Conservation (phyloP, 2,888 invertebrate genomes). For the Lepidonotus clava region DNA sequence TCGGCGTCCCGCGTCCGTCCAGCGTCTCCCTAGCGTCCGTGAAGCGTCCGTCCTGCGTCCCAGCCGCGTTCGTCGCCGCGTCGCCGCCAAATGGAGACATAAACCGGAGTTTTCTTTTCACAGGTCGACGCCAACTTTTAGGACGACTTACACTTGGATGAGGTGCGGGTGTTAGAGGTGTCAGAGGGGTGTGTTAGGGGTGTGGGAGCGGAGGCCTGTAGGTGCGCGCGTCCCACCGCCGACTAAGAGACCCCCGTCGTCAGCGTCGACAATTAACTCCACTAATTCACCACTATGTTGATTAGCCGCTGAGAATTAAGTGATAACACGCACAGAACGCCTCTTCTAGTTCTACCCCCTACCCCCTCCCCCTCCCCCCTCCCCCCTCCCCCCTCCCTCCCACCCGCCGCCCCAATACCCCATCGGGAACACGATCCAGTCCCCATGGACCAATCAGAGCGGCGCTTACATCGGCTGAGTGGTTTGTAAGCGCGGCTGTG, state of each 20-base stretch:
- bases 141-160: too few relatives aligned
- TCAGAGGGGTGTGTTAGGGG: background rate
- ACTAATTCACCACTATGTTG: slow-evolving; percentile 35
- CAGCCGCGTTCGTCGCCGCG: too few relatives aligned
- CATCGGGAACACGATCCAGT: background rate
- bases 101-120: too few relatives aligned
- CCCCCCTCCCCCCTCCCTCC: background rate
- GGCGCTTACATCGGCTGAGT: background rate
- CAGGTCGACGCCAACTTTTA: too few relatives aligned
- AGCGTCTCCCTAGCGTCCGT: too few relatives aligned
- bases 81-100: too few relatives aligned
- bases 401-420: background rate
- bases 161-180: background rate
- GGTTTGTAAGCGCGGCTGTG: background rate
- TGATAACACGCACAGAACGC: slow-evolving; percentile 19
- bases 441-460: slow-evolving; percentile 39
- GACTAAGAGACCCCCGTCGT: background rate
- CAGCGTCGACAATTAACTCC: background rate
- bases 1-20: too few relatives aligned
- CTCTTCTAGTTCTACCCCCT: too few relatives aligned
- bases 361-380: slow-evolving; percentile 3
- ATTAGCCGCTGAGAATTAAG: slow-evolving; percentile 20
- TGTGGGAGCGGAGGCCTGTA: background rate
- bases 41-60: too few relatives aligned
- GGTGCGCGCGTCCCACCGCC: background rate